A percentile compares a stretch with the other conserved stretches of the same genome.
These are phyloP conservation scores for Lithodes maja DNA, from an alignment of 2,888 invertebrate species.

Conservation along the genomic window DNA sequence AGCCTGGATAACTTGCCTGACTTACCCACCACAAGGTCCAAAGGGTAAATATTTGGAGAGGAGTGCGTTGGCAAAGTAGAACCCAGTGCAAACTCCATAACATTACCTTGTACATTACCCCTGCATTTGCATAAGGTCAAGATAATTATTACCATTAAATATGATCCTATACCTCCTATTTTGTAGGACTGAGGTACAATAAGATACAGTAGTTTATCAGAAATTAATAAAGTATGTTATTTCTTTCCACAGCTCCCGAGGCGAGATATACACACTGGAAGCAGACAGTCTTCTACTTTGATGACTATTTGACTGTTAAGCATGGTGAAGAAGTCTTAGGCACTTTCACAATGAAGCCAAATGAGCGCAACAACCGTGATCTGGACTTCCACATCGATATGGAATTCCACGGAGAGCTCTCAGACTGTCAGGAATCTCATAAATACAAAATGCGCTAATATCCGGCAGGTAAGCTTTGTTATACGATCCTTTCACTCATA, in stretches of 20 bases:
- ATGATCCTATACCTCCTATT: no score
- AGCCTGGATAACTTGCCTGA: no score
- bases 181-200: no score
- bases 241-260: conserved; percentile 83
- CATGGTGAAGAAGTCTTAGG: conserved; percentile 94
- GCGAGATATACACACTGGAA: conserved; percentile 99
- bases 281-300: conserved; percentile 98
- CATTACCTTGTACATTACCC: no score
- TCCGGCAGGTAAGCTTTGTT: conserved; percentile 22
- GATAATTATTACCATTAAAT: no score
- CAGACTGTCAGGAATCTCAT: conserved; percentile 69
- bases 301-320: conserved; percentile 97
- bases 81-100: no score
- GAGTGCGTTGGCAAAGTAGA: no score
- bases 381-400: conserved; percentile 96
- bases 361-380: conserved; percentile 96
- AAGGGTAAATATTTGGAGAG: no score
- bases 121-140: no score
- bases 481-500: not conserved
- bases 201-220: no score
- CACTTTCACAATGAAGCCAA: conserved; percentile 94
- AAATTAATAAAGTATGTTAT: no score
- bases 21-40: no score
- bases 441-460: conserved; percentile 71
- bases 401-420: conserved; percentile 84